These are phyloP conservation scores for Gracilinanus agilis DNA, from an alignment of 2,113 vertebrate species.

Conservation along the genomic window DNA sequence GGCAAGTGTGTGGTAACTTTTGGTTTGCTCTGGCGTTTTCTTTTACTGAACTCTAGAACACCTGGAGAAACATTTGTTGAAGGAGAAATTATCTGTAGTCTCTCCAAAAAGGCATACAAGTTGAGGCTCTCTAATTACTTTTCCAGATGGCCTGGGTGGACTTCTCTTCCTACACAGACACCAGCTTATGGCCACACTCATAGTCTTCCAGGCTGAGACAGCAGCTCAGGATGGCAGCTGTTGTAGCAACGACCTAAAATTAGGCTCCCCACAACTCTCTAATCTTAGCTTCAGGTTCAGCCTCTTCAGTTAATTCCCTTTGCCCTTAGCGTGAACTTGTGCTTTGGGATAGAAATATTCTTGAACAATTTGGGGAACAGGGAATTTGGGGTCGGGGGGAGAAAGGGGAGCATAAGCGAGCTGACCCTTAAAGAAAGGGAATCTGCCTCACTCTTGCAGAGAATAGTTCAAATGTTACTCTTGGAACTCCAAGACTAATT, in stretches of 20 bases:
- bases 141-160: slow-evolving; percentile 69
- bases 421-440: slow-evolving; percentile 63
- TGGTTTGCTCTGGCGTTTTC: slow-evolving; percentile 56
- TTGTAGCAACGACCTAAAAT: slow-evolving; percentile 72
- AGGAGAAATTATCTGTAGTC: slow-evolving; percentile 73
- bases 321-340: slow-evolving; percentile 79
- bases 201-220: slow-evolving; percentile 48
- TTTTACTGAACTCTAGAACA: slow-evolving; percentile 65
- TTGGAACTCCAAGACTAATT: slow-evolving; percentile 67
- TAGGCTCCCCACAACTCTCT: slow-evolving; percentile 72
- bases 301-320: slow-evolving; percentile 70
- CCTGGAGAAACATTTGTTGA: slow-evolving; percentile 80
- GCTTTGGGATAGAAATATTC: slow-evolving; percentile 60
- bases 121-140: slow-evolving; percentile 68
- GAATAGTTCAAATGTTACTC: slow-evolving; percentile 63
- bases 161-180: not conserved
- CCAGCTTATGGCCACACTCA: slow-evolving; percentile 12
- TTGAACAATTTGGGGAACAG: slow-evolving; percentile 54
- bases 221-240: slow-evolving; percentile 66
- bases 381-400: not conserved
- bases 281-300: slow-evolving; percentile 75
- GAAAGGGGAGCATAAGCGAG: slow-evolving; percentile 65
- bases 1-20: slow-evolving; percentile 56
- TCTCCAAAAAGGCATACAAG: slow-evolving; percentile 69
- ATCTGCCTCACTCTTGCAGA: slow-evolving; percentile 35